Evolutionary conservation across 2,797 vertebrate genomes (phyloP).

Genomic region (Etheostoma perlongum): DNA sequence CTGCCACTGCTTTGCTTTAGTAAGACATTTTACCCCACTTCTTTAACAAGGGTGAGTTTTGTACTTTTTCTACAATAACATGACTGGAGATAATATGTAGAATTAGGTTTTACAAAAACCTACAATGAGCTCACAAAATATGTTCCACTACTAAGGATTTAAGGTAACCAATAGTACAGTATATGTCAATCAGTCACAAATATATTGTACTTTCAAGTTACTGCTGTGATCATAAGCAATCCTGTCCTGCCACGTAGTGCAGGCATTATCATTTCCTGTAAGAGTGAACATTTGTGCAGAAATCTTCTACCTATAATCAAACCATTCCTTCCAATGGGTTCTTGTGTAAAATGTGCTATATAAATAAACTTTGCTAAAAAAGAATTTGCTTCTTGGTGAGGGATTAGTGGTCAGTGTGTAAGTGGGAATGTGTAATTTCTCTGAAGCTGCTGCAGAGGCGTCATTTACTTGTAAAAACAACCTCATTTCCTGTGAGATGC

Average conservation of each 20-base stretch:
- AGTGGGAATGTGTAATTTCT: neutral
- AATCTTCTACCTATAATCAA: neutral
- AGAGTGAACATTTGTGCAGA: neutral
- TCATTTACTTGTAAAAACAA: neutral
- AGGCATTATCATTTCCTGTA: no score
- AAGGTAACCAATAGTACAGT: neutral
- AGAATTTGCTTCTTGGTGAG: neutral
- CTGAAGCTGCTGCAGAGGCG: neutral
- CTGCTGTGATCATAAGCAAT: neutral
- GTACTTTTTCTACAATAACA: no score
- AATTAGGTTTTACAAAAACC: neutral
- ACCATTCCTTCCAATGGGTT: neutral
- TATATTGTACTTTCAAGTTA: neutral
- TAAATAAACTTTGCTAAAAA: no score
- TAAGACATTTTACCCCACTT: neutral
- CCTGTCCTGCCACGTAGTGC: neutral
- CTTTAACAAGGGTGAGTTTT: neutral
- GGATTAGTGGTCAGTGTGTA: neutral
- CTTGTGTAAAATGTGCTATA: no score
- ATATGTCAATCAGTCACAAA: neutral
- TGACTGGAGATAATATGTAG: neutral
- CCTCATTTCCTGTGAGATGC: neutral
- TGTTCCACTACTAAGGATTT: neutral
- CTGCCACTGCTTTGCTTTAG: neutral
- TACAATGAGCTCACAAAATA: neutral